Conservation (phyloP, 53 echinoderm and acorn worm genomes). For the Echinarachnius parma region DNA sequence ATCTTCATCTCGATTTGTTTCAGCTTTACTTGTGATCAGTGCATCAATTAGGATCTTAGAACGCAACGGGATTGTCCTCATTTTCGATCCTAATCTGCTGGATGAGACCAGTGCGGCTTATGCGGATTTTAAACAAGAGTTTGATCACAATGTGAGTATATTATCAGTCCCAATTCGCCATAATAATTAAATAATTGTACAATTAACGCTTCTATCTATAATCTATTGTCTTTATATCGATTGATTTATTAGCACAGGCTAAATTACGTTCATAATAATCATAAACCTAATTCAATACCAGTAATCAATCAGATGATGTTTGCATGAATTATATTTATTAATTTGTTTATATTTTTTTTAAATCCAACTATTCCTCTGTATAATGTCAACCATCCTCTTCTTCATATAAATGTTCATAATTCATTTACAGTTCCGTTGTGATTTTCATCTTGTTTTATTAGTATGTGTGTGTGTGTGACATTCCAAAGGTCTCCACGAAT, state of each 20-base stretch:
- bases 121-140: background rate
- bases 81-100: background rate
- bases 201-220: background rate
- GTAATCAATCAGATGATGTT: too few relatives aligned
- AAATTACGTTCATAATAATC: background rate
- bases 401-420: too few relatives aligned
- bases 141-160: background rate
- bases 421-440: too few relatives aligned
- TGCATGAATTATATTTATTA: background rate
- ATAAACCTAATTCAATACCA: too few relatives aligned
- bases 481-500: too few relatives aligned
- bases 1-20: too few relatives aligned
- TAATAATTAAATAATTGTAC: background rate
- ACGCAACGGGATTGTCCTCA: background rate
- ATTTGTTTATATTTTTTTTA: too few relatives aligned
- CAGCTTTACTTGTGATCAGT: constrained; percentile 1
- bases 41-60: background rate
- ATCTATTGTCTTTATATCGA: background rate
- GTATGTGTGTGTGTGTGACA: too few relatives aligned
- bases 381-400: too few relatives aligned
- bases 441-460: too few relatives aligned
- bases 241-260: background rate
- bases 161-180: background rate
- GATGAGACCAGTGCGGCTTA: background rate
- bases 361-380: too few relatives aligned